Conservation (phyloP, 2,888 invertebrate species). For the Quadroppia sp. region DNA sequence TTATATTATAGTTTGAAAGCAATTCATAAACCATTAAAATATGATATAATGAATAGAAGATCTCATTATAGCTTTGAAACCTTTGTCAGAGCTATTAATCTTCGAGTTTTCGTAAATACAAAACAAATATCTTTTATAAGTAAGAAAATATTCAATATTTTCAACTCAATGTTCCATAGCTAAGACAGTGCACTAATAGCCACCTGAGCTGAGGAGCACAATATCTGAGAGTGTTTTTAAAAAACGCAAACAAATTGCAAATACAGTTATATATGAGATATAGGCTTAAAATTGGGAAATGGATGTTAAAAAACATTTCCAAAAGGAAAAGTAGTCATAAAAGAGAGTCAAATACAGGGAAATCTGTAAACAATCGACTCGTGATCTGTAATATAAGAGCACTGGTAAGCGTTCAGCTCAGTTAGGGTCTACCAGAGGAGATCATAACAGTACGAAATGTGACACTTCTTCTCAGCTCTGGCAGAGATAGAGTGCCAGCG, state of each 20-base stretch:
- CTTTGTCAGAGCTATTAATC: conserved; percentile 19
- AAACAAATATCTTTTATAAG: not conserved
- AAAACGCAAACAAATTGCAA: not conserved
- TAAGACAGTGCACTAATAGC: conserved; percentile 13
- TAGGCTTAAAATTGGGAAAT: not conserved
- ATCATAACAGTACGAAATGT: conserved; percentile 21
- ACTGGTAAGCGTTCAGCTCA: not conserved
- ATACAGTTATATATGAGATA: conserved; percentile 9
- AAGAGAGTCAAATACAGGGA: not conserved
- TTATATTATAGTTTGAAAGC: not conserved
- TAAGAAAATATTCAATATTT: conserved; percentile 2
- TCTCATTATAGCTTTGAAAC: not conserved
- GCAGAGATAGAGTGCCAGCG: not conserved
- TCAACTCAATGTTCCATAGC: not conserved
- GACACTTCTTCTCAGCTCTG: conserved; percentile 10
- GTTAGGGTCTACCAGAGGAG: not conserved
- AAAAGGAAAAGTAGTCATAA: not conserved
- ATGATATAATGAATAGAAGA: not conserved
- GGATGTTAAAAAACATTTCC: not conserved
- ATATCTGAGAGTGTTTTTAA: not conserved
- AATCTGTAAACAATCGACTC: conserved; percentile 21
- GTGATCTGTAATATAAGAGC: not conserved
- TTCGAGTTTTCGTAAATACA: not conserved
- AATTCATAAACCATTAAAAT: not conserved
- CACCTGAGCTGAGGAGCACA: not conserved